Evolutionary conservation across 2,113 vertebrate genomes (phyloP).

Genomic region (Xenopus laevis): DNA sequence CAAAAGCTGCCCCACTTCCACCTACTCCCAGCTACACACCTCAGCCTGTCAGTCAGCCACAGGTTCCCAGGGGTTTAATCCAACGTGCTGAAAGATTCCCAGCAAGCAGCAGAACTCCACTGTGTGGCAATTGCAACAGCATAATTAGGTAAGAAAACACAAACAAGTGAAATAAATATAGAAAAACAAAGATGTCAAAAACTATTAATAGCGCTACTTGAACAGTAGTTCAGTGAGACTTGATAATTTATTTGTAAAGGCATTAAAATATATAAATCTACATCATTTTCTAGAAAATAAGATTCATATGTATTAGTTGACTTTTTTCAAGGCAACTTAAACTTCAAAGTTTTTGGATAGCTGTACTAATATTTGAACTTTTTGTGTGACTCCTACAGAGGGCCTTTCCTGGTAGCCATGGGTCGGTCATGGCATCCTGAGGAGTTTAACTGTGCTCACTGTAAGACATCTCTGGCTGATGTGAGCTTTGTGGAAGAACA

Average conservation of each 20-base stretch:
- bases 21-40: constrained; percentile 64
- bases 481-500: constrained; percentile 96
- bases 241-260: too few species aligned
- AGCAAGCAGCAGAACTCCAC: constrained; percentile 85
- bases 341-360: too few species aligned
- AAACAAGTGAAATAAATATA: not conserved
- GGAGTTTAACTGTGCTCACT: constrained; percentile 96
- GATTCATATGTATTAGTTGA: too few species aligned
- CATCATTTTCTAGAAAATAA: too few species aligned
- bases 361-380: not conserved
- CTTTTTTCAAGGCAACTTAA: too few species aligned
- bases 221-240: too few species aligned
- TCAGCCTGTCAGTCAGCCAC: constrained; percentile 50
- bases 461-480: constrained; percentile 91
- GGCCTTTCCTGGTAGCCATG: constrained; percentile 94
- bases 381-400: constrained; percentile 62
- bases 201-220: too few species aligned
- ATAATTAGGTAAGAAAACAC: constrained; percentile 79
- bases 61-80: constrained; percentile 78
- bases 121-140: constrained; percentile 86
- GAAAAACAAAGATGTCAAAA: too few species aligned
- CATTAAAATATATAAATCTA: too few species aligned
- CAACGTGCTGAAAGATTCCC: constrained; percentile 90
- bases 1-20: constrained; percentile 67
- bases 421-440: constrained; percentile 97